Base-by-base conservation (phyloP, 2,113 vertebrate genomes). In the Neodontobutis hainanensis region DNA sequence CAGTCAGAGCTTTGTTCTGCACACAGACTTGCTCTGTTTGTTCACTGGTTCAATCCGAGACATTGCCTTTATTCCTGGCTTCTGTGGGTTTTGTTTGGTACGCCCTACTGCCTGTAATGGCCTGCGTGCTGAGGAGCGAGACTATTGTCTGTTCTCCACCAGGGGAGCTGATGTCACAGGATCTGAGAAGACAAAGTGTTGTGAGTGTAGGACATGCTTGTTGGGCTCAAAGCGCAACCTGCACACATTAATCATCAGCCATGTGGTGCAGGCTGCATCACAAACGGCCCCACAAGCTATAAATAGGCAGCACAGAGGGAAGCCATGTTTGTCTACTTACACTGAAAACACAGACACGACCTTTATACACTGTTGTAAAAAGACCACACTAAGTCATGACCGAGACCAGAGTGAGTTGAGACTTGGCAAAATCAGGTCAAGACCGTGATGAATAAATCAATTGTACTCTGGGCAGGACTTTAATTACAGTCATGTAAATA, bases 171-270 rank as follows among this genome's bases (percentile, higher is more conserved):
- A 32, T 38, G 52, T 43, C 43, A 57, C 43, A 0, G 6, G 12
- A 9, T 52, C 10, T 53, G 51, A 43, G 40, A 47, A 68, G 65
- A 55, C 43, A 58, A 75, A 70, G 36, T 44, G 32, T 15, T 48
- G 66, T 52, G 11, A 7, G 14, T 36, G 63, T 8, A 45, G 55
- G 45, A 34, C 52, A 16, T 38, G 72, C 53, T 67, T 50, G 47
- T n/a, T 64, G 11, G 68, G 45, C 34, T 15, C 60, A n/a, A 52
- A 57, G 56, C 34, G 45, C 45, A 58, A 60, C 59, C 43, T 75
- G 40, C 48, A 42, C 5, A n/a, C 67, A 69, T 75, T 64, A 62
- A 68, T 75, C 60, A 60, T 68, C 61, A 64, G 35, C 34, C 61
- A 42, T 48, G 44, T 68, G 49, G 44, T 32, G 27, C 35, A 61